Base-by-base conservation (phyloP, 1,140 invertebrate species). In the Helicoverpa zea region DNA sequence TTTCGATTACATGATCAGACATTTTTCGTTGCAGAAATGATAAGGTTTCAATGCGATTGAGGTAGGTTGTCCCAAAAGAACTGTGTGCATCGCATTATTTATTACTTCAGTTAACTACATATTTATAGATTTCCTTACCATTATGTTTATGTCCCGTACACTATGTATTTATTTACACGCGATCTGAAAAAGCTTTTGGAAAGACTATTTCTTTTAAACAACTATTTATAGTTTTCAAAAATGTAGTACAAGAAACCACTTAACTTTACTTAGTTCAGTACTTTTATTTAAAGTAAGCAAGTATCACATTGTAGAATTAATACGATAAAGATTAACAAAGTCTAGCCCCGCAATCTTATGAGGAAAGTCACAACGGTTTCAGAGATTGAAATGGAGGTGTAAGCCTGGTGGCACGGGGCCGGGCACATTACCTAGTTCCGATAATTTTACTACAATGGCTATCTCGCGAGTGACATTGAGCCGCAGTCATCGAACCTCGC, bases 391-490 rank as follows among this genome's bases (percentile, higher is more conserved):
- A 51, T 10, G 29, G 13, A 72, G 49, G 68, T 54, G 11, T 63
- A 49, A 14, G 64, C 43, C 54, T 35, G 54, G 73, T 56, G 68
- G 84, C 83, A 84, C 83, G 83, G 84, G 84, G 54, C 82, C 74
- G 85, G 35, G 35, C 35, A 43, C 35, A 81, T 83, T 86, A 89
- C 86, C 88, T 86, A 88, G 80, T 80, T 80, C 83, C 79, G 89
- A 91, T 92, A 93, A 92, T 86, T 91, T 93, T 93, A 93, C 91
- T 91, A 92, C 86, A 90, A 89, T 88, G 88, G 83, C 58, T 64
- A 29, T 30, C 52, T 63, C 81, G 81, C 80, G 75, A 72, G 81
- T 92, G 91, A 90, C 90, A 92, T 92, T 92, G 92, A 89, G 80
- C 56, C 64, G 74, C 91, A 91, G 91, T 94, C 92, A 92, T 91